Evolutionary conservation across 2,888 invertebrate genomes (phyloP).

Genomic region (Danaus chrysippus): DNA sequence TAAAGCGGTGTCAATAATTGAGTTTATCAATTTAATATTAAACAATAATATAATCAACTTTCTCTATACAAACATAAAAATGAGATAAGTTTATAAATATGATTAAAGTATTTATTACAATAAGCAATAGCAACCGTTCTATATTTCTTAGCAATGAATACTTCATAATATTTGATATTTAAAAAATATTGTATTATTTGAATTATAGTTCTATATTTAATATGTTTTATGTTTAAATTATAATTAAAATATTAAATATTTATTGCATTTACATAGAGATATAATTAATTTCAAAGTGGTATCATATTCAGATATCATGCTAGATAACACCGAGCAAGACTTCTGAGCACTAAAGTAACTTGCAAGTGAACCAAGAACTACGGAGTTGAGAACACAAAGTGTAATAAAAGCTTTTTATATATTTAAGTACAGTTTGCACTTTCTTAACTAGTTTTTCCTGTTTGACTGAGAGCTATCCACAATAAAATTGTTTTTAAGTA

Average conservation of each 20-base stretch:
- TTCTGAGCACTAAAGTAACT: constrained; percentile 27
- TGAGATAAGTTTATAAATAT: not conserved
- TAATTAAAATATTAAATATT: too few species aligned
- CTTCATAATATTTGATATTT: not conserved
- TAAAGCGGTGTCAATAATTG: constrained; percentile 54
- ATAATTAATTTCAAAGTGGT: not conserved
- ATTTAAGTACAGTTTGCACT: constrained; percentile 40
- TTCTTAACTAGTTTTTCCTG: constrained; percentile 33
- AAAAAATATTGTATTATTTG: not conserved
- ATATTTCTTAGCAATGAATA: not conserved
- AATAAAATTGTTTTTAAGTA: constrained; percentile 25
- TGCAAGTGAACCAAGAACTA: constrained; percentile 31
- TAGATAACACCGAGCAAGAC: constrained; percentile 15
- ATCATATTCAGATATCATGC: not conserved
- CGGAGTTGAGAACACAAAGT: constrained; percentile 38
- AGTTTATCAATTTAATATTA: constrained; percentile 38
- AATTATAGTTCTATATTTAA: too few species aligned
- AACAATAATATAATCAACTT: not conserved
- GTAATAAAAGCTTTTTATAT: constrained; percentile 42
- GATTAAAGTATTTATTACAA: too few species aligned
- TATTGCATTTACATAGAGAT: too few species aligned
- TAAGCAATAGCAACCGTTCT: too few species aligned
- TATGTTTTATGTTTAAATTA: too few species aligned
- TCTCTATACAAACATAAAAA: not conserved
- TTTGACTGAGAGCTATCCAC: constrained; percentile 24